These are phyloP conservation scores for Xiphydria camelus DNA, from an alignment of 2,888 invertebrate species.

Conservation along the genomic window DNA sequence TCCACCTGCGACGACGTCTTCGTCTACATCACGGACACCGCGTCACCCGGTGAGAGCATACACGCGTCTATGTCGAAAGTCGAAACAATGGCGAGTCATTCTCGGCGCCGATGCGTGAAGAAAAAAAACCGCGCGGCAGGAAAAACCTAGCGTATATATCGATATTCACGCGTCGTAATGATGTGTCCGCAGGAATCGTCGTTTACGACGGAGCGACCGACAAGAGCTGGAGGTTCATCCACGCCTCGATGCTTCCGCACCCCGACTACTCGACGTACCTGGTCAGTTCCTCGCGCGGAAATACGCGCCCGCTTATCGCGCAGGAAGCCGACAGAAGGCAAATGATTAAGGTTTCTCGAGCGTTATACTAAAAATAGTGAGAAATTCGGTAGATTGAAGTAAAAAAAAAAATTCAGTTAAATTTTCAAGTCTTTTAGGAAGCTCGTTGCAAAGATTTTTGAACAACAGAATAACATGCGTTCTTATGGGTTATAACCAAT, in stretches of 20 bases:
- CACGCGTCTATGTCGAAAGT: slow-evolving; percentile 25
- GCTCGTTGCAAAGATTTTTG: too few relatives aligned
- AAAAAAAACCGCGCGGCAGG: too few relatives aligned
- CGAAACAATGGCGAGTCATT: too few relatives aligned
- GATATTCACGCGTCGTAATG: neutral
- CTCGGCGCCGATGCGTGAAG: too few relatives aligned
- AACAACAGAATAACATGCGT: too few relatives aligned
- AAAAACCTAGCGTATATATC: neutral
- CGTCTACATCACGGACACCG: slow-evolving; percentile 80
- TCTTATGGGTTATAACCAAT: too few relatives aligned
- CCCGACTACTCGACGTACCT: slow-evolving; percentile 77
- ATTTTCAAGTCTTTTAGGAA: too few relatives aligned
- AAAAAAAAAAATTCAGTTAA: neutral
- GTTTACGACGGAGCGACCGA: slow-evolving; percentile 74
- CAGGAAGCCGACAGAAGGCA: too few relatives aligned
- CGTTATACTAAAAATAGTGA: too few relatives aligned
- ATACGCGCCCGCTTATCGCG: too few relatives aligned
- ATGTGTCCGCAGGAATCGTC: slow-evolving; percentile 55
- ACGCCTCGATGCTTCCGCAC: slow-evolving; percentile 85
- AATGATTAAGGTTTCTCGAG: too few relatives aligned
- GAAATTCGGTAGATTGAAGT: neutral
- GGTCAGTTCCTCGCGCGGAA: too few relatives aligned
- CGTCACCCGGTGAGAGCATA: slow-evolving; percentile 69
- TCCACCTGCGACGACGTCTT: slow-evolving; percentile 76
- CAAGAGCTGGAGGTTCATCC: slow-evolving; percentile 78